These are phyloP conservation scores for Ptycholaimellus sp. DNA, from an alignment of 2,888 invertebrate species.

Conservation along the genomic window DNA sequence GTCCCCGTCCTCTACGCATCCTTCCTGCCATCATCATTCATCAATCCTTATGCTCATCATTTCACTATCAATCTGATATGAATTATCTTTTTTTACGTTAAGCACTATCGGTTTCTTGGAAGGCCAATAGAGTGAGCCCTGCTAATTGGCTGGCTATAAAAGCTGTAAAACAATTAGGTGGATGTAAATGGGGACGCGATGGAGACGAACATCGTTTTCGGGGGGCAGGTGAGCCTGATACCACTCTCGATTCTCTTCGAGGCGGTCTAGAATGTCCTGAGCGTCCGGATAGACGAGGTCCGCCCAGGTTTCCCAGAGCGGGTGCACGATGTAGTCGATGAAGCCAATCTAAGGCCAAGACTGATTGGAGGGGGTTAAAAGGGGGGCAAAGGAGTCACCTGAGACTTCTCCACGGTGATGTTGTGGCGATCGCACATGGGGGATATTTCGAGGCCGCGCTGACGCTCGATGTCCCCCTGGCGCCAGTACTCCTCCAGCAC, in stretches of 20 bases:
- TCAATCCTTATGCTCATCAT: no score
- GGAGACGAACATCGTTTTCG: no score
- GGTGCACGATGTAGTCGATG: slow-evolving; percentile 98
- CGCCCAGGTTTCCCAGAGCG: slow-evolving; percentile 98
- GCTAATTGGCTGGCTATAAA: no score
- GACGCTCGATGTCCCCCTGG: slow-evolving; percentile 84
- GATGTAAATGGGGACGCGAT: no score
- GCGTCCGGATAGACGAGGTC: slow-evolving; percentile 96
- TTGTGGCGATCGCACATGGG: slow-evolving; percentile 97
- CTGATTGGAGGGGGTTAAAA: no score
- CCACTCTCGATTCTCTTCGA: slow-evolving; percentile 95
- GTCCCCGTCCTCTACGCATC: no score
- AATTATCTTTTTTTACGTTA: no score
- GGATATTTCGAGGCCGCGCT: slow-evolving; percentile 81
- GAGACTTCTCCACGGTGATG: slow-evolving; percentile 89
- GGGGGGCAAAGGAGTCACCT: slow-evolving; percentile 33
- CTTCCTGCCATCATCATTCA: no score
- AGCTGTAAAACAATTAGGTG: no score
- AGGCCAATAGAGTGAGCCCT: no score
- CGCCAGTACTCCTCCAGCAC: slow-evolving; percentile 98
- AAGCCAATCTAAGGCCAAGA: slow-evolving; percentile 96
- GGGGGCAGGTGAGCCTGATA: slow-evolving; percentile 51
- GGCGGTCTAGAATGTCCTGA: slow-evolving; percentile 81
- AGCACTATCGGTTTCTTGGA: no score
- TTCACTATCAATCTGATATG: no score